Conservation (phyloP, 2,797 vertebrate species). For the Perdix hodgsoniae region DNA sequence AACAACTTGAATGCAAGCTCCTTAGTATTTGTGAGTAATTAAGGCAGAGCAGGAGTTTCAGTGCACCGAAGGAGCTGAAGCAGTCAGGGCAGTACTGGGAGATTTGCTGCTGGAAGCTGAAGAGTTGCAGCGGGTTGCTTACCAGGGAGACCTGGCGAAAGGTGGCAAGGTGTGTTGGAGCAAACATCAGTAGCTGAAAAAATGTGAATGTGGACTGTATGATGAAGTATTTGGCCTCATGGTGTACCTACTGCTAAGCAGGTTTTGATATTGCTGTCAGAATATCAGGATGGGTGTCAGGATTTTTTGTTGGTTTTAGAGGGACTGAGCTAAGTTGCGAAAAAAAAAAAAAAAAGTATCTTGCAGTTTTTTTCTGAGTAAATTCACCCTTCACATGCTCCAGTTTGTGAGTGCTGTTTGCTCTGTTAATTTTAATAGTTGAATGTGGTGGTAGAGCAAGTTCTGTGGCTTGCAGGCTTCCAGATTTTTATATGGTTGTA, state of each 20-base stretch:
- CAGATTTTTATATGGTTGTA: not conserved
- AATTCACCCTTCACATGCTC: not conserved
- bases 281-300: not conserved
- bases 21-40: not conserved
- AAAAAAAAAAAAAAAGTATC: not conserved
- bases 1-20: not conserved
- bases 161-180: not conserved
- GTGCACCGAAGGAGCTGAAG: not conserved
- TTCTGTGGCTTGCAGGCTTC: not conserved
- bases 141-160: not conserved
- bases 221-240: not conserved
- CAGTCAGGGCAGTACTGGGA: not conserved
- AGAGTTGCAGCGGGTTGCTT: not conserved
- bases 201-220: not conserved
- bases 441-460: not conserved
- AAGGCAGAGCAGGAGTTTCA: not conserved
- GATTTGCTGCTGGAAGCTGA: not conserved
- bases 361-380: not conserved
- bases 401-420: not conserved
- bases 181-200: not conserved
- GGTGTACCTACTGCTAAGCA: not conserved
- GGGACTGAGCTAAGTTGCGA: not conserved
- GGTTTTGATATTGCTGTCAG: not conserved
- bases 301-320: not conserved
- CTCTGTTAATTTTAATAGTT: not conserved